These are phyloP conservation scores for Dinoponera quadriceps DNA, from an alignment of 1,140 invertebrate genomes.

Conservation along the genomic window DNA sequence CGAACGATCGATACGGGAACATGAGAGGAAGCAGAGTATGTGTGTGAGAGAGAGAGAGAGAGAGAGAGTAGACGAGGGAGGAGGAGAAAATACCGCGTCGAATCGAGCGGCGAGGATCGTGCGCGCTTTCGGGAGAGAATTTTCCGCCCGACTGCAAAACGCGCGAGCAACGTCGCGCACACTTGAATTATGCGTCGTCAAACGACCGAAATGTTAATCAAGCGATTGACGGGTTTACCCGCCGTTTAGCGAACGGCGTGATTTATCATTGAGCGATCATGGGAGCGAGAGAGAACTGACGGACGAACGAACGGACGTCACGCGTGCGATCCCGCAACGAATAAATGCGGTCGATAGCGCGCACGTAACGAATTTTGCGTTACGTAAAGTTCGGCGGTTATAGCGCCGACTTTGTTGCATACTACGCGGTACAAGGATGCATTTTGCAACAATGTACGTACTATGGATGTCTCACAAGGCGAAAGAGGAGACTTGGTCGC, in stretches of 20 bases:
- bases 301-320: no score
- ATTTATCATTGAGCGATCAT: conserved; percentile 43
- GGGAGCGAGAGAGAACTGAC: no score
- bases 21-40: background rate
- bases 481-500: background rate
- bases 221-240: background rate
- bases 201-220: conserved; percentile 34
- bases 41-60: background rate
- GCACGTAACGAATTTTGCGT: conserved; percentile 43
- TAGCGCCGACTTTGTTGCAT: background rate
- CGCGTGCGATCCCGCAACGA: conserved; percentile 1
- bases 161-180: background rate
- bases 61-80: no score
- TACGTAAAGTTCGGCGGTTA: conserved; percentile 29
- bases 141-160: background rate
- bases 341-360: conserved; percentile 22
- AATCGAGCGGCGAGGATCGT: background rate
- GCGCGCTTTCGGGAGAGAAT: background rate
- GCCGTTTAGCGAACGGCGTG: no score
- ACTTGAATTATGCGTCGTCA: conserved; percentile 21
- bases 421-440: background rate
- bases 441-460: background rate
- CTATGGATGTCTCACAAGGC: background rate
- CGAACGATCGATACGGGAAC: conserved; percentile 37
- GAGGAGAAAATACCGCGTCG: background rate